A percentile compares a stretch with the other conserved stretches of the same genome.
These are phyloP conservation scores for Leucopsar rothschildi DNA, from an alignment of 2,113 vertebrate genomes.

Conservation along the genomic window DNA sequence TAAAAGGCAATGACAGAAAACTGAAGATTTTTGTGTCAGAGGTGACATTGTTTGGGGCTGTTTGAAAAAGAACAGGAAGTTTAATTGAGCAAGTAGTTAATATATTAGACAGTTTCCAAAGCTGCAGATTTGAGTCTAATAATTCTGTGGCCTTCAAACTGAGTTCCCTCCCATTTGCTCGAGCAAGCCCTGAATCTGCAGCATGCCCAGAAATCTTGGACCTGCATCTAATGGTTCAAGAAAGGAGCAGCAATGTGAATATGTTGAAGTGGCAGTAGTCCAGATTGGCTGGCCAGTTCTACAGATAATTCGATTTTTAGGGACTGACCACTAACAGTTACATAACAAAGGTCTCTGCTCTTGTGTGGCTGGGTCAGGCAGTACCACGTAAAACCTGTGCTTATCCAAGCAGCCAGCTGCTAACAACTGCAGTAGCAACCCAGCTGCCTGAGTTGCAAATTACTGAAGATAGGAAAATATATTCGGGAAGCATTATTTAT, in stretches of 20 bases:
- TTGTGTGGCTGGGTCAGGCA: background rate
- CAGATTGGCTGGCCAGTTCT: background rate
- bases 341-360: fast-evolving
- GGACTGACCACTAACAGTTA: background rate
- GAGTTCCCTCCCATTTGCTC: background rate
- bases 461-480: background rate
- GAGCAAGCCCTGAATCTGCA: background rate
- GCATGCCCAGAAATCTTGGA: background rate
- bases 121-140: background rate
- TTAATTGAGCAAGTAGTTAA: background rate
- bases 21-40: background rate
- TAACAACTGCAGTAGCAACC: background rate
- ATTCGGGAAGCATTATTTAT: background rate
- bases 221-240: background rate
- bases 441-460: background rate
- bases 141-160: background rate
- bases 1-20: background rate
- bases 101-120: background rate
- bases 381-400: background rate
- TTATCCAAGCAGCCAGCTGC: background rate
- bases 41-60: background rate
- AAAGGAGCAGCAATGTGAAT: background rate
- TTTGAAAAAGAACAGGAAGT: background rate
- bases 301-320: background rate
- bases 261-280: background rate